Evolutionary conservation across 2,797 vertebrate genomes (phyloP).

Genomic region (Pseudocheirus occidentalis): DNA sequence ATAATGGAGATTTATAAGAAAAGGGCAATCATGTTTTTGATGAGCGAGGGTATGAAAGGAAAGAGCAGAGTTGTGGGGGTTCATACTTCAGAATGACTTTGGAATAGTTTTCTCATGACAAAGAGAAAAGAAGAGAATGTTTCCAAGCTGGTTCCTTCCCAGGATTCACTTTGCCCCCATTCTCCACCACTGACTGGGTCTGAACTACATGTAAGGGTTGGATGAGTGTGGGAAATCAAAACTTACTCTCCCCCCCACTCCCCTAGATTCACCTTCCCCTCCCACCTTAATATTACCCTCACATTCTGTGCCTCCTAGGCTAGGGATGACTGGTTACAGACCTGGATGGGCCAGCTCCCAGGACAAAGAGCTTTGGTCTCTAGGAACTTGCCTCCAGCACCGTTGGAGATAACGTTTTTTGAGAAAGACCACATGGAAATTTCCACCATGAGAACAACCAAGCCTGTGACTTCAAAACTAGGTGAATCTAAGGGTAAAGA

Average conservation of each 20-base stretch:
- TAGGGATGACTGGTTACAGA: not conserved
- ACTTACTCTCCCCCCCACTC: not conserved
- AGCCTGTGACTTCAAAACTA: not conserved
- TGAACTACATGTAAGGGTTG: not conserved
- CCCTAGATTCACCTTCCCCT: not conserved
- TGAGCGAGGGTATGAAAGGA: not conserved
- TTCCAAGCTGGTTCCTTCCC: not conserved
- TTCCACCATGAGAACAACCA: not conserved
- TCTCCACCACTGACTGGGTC: not conserved
- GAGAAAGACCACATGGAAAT: not conserved
- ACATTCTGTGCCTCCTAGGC: not conserved
- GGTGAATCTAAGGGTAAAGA: not conserved
- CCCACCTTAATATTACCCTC: not conserved
- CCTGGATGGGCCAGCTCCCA: not conserved
- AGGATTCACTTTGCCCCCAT: not conserved
- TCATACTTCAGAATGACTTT: not conserved
- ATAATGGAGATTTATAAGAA: not conserved
- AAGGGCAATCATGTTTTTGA: not conserved
- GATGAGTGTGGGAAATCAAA: not conserved
- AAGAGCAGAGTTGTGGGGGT: not conserved
- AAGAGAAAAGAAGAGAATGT: not conserved
- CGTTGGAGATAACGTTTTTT: not conserved
- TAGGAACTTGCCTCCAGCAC: not conserved
- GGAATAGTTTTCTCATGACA: not conserved
- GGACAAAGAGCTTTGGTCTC: not conserved